Evolutionary conservation across 2,113 vertebrate genomes (phyloP).

Genomic region (Corvus cornix): DNA sequence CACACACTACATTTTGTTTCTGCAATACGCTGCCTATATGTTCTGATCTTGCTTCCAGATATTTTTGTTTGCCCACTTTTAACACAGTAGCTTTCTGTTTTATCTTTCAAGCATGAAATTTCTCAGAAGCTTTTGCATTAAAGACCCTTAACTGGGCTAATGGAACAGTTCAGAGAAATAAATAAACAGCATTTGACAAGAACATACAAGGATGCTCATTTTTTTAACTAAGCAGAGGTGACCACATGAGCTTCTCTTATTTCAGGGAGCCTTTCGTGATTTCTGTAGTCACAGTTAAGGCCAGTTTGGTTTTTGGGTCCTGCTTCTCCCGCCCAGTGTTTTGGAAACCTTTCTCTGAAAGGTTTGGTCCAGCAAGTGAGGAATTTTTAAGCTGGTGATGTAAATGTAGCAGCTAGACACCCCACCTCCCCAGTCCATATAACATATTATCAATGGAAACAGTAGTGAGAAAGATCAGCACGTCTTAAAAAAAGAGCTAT

Average conservation of each 20-base stretch:
- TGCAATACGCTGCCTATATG: neutral
- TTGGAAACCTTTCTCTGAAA: neutral
- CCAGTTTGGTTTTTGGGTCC: neutral
- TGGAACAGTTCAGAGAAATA: neutral
- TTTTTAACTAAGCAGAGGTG: neutral
- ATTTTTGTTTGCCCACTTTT: neutral
- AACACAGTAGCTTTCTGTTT: neutral
- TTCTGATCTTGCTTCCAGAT: neutral
- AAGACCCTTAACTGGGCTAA: neutral
- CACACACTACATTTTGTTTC: neutral
- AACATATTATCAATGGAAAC: neutral
- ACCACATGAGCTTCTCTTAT: neutral
- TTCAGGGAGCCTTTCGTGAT: neutral
- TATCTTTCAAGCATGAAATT: conserved; percentile 19
- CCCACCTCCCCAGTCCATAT: neutral
- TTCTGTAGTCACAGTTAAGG: neutral
- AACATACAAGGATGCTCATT: neutral
- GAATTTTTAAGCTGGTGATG: neutral
- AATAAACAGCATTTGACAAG: neutral
- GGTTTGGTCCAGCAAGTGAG: neutral
- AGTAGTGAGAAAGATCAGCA: neutral
- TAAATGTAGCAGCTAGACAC: neutral
- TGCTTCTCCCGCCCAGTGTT: neutral
- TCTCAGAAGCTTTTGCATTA: neutral
- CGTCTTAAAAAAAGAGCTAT: neutral